Evolutionary conservation across 2,888 invertebrate genomes (phyloP), one percentile per base, ranked within the genome.

Genomic region (Hydroisotoma schaefferi): DNA sequence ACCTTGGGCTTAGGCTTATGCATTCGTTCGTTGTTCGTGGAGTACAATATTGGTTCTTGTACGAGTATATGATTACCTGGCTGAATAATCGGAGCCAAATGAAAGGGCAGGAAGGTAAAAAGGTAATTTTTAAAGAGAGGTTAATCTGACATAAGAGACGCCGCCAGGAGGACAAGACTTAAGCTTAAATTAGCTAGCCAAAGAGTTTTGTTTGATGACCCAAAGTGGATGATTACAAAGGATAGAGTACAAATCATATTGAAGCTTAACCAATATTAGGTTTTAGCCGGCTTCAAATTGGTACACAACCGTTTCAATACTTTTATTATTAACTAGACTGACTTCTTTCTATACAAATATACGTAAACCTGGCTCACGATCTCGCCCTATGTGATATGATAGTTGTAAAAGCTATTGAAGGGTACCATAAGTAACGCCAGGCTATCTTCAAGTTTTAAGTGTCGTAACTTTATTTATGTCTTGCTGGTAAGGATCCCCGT

Each of bases 261-360:
- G 20, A 53, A 46, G 55, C 59, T 65, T 61, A 61, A 67, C 70
- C 57, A 70, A 70, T 70, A 70, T 70, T 70, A 66, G 68, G 68
- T 68, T 69, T 69, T 59, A 52, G 54, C 54, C 53, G 25, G 44
- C 46, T 62, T 37, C n/a, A n/a, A n/a, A n/a, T n/a, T n/a, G n/a
- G n/a, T n/a, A n/a, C n/a, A n/a, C n/a, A n/a, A n/a, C n/a, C n/a
- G n/a, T n/a, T n/a, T n/a, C n/a, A n/a, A n/a, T n/a, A n/a, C n/a
- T n/a, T n/a, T n/a, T n/a, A n/a, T n/a, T n/a, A n/a, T n/a, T n/a
- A n/a, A n/a, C n/a, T n/a, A n/a, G n/a, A n/a, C n/a, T n/a, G n/a
- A n/a, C n/a, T n/a, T n/a, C n/a, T n/a, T n/a, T n/a, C n/a, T n/a
- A n/a, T n/a, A n/a, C n/a, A n/a, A n/a, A n/a, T n/a, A n/a, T n/a